These are phyloP conservation scores for Discoglossus pictus DNA, from an alignment of 2,797 vertebrate species.

Conservation along the genomic window DNA sequence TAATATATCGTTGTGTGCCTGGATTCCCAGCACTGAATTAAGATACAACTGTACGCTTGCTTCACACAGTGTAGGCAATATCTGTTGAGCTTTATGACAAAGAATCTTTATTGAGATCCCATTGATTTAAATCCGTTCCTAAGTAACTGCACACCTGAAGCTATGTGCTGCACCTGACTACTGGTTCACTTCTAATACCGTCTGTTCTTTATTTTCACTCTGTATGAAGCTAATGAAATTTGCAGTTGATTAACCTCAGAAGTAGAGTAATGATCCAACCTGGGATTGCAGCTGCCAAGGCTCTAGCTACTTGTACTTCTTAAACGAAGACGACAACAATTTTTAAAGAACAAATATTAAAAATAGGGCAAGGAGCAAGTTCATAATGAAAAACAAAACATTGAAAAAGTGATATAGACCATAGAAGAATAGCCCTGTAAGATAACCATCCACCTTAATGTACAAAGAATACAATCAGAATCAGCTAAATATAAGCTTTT, in stretches of 20 bases:
- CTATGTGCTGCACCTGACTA: slow-evolving; percentile 66
- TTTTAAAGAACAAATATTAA: slow-evolving; percentile 53
- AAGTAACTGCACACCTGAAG: slow-evolving; percentile 62
- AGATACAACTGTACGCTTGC: slow-evolving; percentile 1
- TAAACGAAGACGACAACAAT: slow-evolving; percentile 69
- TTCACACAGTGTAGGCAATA: slow-evolving; percentile 21
- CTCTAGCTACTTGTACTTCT: slow-evolving; percentile 64
- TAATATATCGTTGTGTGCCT: too few species aligned
- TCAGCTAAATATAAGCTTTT: too few species aligned
- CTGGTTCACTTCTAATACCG: slow-evolving; percentile 60
- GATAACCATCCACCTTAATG: too few species aligned
- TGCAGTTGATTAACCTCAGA: slow-evolving; percentile 77
- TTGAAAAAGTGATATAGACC: too few species aligned
- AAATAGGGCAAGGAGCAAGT: slow-evolving; percentile 7
- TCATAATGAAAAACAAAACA: too few species aligned
- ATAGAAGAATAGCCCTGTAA: too few species aligned
- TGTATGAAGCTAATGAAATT: slow-evolving; percentile 76
- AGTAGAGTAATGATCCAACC: slow-evolving; percentile 71
- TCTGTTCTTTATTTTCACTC: slow-evolving; percentile 75
- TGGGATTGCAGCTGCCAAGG: slow-evolving; percentile 67
- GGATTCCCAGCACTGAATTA: slow-evolving; percentile 19
- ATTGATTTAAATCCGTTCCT: slow-evolving; percentile 50
- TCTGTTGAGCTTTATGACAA: slow-evolving; percentile 2
- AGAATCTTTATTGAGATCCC: slow-evolving; percentile 46
- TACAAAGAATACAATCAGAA: too few species aligned